Evolutionary conservation across 2,888 invertebrate species (phyloP), one percentile per base, ranked within the genome.

Genomic region (Sisyra nigra): DNA sequence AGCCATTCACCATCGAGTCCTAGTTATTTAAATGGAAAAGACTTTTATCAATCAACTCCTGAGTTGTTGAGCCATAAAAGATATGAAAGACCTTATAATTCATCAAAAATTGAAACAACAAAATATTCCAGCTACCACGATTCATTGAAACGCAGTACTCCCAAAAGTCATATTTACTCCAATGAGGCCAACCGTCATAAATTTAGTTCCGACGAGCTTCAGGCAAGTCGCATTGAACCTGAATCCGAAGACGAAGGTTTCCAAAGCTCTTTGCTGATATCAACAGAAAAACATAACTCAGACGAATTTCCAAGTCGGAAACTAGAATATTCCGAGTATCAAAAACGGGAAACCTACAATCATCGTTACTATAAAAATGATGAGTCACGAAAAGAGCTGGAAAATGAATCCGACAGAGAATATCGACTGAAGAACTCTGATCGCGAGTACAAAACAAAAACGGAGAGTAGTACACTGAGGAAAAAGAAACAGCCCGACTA

Each of bases 161-260:
- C 69, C 19, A 24, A 24, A 24, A 24, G 24, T 24, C 11, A 37
- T 8, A 17, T 6, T 11, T 37, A 19, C 11, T 80, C 80, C 1
- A 66, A 40, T 13, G 14, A 63, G 51, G 67, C 58, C 56, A 65
- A 53, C 57, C 65, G 48, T 56, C 60, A 44, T 46, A 51, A 48
- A 2, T 40, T 50, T 10, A 48, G 52, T 18, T 47, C 51, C 7
- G 44, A 44, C 5, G 54, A 54, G 36, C 49, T 51, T n/a, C 50
- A 48, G 42, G 52, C 53, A 29, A 11, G 11, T 14, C 55, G 58
- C 39, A 56, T 58, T 45, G 62, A 61, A 50, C 68, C 71, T 48
- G 76, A 76, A 48, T 77, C 76, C 48, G 76, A 77, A 49, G 83
- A 84, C 48, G 81, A 84, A 52, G 77, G 79, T 50, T 74, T 68